Evolutionary conservation across 2,888 invertebrate genomes (phyloP), one percentile per base, ranked within the genome.

Genomic region (Drosophila meridionalis): DNA sequence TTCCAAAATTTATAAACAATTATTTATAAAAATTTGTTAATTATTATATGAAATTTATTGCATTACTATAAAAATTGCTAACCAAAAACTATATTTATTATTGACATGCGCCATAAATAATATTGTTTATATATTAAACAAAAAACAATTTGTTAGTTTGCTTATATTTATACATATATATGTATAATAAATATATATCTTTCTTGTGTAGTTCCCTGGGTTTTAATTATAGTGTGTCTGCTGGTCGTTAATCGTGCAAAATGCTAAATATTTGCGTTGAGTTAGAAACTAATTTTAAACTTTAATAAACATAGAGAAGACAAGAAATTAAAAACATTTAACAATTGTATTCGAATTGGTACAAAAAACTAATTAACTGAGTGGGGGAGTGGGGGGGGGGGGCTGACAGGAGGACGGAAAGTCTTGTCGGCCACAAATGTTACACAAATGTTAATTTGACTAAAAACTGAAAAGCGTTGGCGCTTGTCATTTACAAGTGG

Each of bases 401-500:
- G 0, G n/a, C 30, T 9, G 32, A 12, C 9, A 8, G 53, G n/a
- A n/a, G n/a, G 28, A n/a, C 32, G 20, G 32, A 56, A 68, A 45
- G 42, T 52, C 57, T 43, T 65, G 55, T 52, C 48, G 57, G 34
- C 56, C 66, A 62, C 71, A 69, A 77, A 76, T 73, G 68, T 68
- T 64, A 72, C 36, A 14, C 9, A 61, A 55, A 76, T 73, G 53
- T 69, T 36, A 59, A 77, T 64, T 63, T 52, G 34, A 38, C 5
- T 55, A 28, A 69, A 63, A 74, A 28, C 48, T 50, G 65, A 61
- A 60, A 64, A 62, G 65, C 62, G 65, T 78, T 78, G 70, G 70
- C 78, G 74, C 70, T 67, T 74, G 78, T 77, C 78, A 59, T 69
- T 60, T 74, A 67, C 77, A 78, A 77, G 78, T 78, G 77, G 78